Percentiles rank a stretch among this genome's conserved stretches.
These are phyloP conservation scores for Equus quagga DNA, from an alignment of 2,113 vertebrate species.

Conservation along the genomic window DNA sequence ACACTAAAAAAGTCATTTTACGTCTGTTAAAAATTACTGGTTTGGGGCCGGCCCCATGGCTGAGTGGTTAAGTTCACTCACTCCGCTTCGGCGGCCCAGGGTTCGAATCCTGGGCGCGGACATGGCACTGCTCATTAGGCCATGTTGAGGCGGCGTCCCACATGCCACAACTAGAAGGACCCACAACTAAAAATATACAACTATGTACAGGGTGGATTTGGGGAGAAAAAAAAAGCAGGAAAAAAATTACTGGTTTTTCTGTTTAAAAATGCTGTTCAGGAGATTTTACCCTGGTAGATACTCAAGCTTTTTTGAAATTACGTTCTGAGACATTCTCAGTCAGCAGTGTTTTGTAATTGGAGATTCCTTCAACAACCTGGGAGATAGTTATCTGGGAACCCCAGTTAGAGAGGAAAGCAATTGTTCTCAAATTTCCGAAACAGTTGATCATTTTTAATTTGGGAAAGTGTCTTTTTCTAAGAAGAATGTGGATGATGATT, in stretches of 20 bases:
- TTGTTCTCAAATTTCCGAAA: neutral
- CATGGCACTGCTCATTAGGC: no score
- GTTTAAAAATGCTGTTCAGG: slow-evolving; percentile 6
- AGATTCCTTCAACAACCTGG: neutral
- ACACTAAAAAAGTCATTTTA: neutral
- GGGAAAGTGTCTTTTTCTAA: neutral
- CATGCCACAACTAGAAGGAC: no score
- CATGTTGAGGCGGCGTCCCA: no score
- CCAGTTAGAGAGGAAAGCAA: neutral
- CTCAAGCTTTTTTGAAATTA: slow-evolving; percentile 6
- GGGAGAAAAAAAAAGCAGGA: no score
- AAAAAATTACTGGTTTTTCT: neutral
- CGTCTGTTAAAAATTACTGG: neutral
- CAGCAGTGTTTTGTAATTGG: neutral
- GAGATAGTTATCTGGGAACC: neutral
- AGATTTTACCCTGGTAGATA: neutral
- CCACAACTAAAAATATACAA: no score
- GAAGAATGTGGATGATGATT: slow-evolving; percentile 20
- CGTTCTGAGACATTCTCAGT: neutral
- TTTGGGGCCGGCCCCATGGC: neutral
- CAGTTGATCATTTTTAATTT: neutral
- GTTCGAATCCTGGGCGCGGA: no score
- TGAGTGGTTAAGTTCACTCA: no score
- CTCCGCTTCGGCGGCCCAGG: no score
- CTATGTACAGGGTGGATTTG: no score